Conservation (phyloP, 2,888 invertebrate species). For the Lamellibrachia columna region DNA sequence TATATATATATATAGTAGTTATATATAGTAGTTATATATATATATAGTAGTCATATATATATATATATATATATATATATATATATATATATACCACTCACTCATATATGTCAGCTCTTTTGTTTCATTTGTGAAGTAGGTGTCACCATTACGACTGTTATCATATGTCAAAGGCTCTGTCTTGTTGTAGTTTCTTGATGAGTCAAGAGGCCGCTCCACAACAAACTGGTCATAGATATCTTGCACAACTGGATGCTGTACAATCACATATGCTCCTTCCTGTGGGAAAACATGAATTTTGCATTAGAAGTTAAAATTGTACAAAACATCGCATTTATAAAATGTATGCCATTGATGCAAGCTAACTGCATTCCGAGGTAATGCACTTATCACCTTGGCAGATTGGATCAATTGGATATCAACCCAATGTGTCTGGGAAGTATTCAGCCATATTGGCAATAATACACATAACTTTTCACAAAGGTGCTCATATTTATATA, state of each 20-base stretch:
- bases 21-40: too few species aligned
- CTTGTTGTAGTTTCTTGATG: not conserved
- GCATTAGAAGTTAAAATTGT: not conserved
- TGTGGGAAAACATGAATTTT: not conserved
- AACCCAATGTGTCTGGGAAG: not conserved
- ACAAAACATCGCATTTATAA: not conserved
- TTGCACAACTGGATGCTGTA: not conserved
- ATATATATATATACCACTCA: not conserved
- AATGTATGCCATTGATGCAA: not conserved
- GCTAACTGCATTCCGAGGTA: not conserved
- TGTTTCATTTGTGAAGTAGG: not conserved
- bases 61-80: too few species aligned
- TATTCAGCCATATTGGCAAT: not conserved
- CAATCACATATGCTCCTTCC: not conserved
- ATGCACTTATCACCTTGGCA: not conserved
- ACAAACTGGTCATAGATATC: not conserved
- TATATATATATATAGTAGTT: too few species aligned
- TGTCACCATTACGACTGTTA: not conserved
- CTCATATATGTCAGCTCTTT: not conserved
- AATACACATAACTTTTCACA: not conserved
- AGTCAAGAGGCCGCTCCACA: not conserved
- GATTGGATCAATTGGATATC: not conserved
- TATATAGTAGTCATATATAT: not conserved
- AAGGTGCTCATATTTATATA: not conserved
- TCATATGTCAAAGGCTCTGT: not conserved